Conservation (phyloP, 30 jellyfish, hydroid and myxozoan species). For the Phacellophora camtschatica region DNA sequence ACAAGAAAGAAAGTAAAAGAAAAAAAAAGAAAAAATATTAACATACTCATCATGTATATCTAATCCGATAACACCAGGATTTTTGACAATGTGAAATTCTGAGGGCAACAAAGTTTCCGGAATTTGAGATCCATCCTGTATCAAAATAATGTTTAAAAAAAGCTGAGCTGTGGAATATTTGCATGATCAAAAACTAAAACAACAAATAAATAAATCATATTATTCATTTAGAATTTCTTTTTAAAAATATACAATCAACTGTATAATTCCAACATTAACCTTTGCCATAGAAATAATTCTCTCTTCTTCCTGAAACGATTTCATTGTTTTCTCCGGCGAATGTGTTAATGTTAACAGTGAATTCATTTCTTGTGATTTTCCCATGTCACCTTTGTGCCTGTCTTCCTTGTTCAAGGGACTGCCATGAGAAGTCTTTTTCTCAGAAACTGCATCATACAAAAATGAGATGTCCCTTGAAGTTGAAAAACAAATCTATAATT, state of each 20-base stretch:
- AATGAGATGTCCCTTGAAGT: slow-evolving; percentile 67
- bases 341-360: not conserved
- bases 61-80: slow-evolving; percentile 87
- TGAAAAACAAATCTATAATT: not conserved
- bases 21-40: not conserved
- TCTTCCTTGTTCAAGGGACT: not conserved
- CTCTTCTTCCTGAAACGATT: not conserved
- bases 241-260: too few relatives aligned
- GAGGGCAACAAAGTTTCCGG: slow-evolving; percentile 72
- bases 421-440: not conserved
- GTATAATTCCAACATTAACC: not conserved
- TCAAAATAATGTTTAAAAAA: not conserved
- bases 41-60: slow-evolving; percentile 86
- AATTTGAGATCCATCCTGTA: slow-evolving; percentile 38
- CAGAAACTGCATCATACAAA: slow-evolving; percentile 69
- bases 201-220: not conserved
- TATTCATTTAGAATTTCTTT: too few relatives aligned
- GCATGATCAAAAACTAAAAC: not conserved
- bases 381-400: not conserved
- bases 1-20: too few relatives aligned
- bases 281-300: not conserved
- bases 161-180: not conserved
- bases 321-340: not conserved
- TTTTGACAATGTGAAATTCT: slow-evolving; percentile 86
- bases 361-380: not conserved